Evolutionary conservation across 1,140 invertebrate genomes (phyloP), one percentile per base, ranked within the genome.

Genomic region (Lineus longissimus): DNA sequence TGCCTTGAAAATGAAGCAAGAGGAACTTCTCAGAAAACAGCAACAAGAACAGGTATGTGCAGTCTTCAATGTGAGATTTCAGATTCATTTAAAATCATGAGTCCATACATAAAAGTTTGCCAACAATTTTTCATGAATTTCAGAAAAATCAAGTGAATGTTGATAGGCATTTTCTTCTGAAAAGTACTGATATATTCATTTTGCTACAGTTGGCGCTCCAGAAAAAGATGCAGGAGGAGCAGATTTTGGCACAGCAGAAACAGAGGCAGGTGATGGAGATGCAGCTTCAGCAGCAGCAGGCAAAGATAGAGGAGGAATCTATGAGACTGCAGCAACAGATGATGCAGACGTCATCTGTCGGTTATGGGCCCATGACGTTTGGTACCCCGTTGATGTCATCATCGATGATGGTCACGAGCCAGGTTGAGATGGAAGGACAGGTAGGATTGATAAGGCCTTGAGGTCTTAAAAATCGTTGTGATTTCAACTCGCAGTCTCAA

Each of bases 201-300:
- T 36, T 36, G 4, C 33, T 36, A 36, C 33, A 36, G 33, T 36
- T 36, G 33, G 33, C 4, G 33, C 15, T 36, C 4, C 33, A 36
- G 15, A 36, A 36, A 15, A 57, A 11, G 15, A 19, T 40, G 19
- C 22, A 41, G 15, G 23, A 22, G 19, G 2, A 59, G 58, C n/a
- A 40, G 31, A 15, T n/a, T 11, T 31, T 64, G 0, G 7, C 30
- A 13, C 40, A 57, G 33, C 58, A 66, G 40, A 57, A 66, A 57
- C 63, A 68, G n/a, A 9, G 23, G 19, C 40, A 61, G 41, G n/a
- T 51, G 45, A 40, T 51, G 29, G n/a, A 47, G 29, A n/a, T 22
- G 41, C 64, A 66, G 40, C 31, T 63, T 0, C 36, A 63, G 23
- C 62, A 64, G 57, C 65, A 67, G 45, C 64, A 71, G 51, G 67